phyloP scores from a whole-genome alignment of 2,797 vertebrate genomes.

The Argentina silus region DNA sequence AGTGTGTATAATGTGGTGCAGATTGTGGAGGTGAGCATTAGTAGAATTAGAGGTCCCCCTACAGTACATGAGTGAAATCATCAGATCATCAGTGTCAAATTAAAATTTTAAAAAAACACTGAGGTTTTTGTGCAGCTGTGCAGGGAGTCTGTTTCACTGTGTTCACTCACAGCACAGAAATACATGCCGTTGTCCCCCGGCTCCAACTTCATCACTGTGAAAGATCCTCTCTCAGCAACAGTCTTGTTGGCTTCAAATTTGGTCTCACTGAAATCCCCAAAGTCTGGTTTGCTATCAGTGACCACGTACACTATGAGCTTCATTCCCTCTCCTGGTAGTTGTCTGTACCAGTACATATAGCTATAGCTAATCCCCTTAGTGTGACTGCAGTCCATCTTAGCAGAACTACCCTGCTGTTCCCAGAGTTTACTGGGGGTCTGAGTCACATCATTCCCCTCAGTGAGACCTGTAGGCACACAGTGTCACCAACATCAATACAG shows the following conservation, averaged over 20 bases:
- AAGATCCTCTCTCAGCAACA: slow-evolving; percentile 22
- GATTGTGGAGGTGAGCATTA: no score
- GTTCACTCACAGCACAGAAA: slow-evolving; percentile 59
- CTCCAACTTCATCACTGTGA: slow-evolving; percentile 40
- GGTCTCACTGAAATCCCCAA: no score
- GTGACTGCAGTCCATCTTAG: slow-evolving; percentile 56
- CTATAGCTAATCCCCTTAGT: rapidly evolving
- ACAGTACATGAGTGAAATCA: neutral
- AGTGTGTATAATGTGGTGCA: no score
- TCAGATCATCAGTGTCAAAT: neutral
- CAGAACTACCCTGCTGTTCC: neutral
- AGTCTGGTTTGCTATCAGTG: rapidly evolving
- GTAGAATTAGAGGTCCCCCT: slow-evolving; percentile 18
- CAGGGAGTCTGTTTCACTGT: slow-evolving; percentile 35
- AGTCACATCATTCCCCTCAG: slow-evolving; percentile 35
- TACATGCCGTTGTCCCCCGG: slow-evolving; percentile 47
- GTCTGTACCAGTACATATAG: slow-evolving; percentile 68
- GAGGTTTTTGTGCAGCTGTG: slow-evolving; percentile 37
- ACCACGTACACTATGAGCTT: slow-evolving; percentile 38
- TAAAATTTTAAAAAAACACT: neutral
- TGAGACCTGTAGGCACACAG: slow-evolving; percentile 23
- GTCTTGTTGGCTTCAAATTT: slow-evolving; percentile 43
- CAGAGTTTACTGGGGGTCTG: slow-evolving; percentile 41
- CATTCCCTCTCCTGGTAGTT: slow-evolving; percentile 52
- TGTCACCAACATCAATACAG: neutral